Conservation (phyloP, 92 coral and sea anemone genomes). For the Chrysogorgia sp. region DNA sequence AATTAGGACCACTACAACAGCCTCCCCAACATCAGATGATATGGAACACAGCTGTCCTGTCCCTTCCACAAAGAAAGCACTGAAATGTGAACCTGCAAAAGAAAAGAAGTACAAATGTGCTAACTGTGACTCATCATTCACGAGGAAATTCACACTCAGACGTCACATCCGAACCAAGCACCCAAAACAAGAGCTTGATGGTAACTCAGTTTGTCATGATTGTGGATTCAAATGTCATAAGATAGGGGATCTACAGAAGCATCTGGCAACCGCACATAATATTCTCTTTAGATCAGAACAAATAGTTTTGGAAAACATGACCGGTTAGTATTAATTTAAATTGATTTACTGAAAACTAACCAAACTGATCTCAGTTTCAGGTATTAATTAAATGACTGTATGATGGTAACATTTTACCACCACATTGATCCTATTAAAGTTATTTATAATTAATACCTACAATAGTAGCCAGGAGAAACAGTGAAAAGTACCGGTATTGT, state of each 20-base stretch:
- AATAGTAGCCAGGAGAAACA: not conserved
- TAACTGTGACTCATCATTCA: not conserved
- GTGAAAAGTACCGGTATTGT: no score
- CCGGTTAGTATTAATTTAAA: not conserved
- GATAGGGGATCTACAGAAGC: not conserved
- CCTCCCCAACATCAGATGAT: no score
- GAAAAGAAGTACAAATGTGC: not conserved
- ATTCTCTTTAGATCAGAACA: not conserved
- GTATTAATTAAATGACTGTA: no score
- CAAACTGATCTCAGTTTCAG: no score
- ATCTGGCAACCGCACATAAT: not conserved
- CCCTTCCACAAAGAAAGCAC: not conserved
- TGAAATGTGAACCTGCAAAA: not conserved
- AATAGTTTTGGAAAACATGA: not conserved
- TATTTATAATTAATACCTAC: not conserved
- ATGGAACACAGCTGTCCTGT: not conserved
- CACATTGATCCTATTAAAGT: no score
- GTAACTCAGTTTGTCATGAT: constrained; percentile 12
- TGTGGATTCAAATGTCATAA: constrained; percentile 37
- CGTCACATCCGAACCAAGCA: constrained; percentile 13
- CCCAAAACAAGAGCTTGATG: not conserved
- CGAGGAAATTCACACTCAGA: not conserved
- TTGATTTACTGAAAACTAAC: not conserved
- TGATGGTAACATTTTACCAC: not conserved
- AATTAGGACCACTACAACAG: no score